phyloP scores from a whole-genome alignment of 2,888 invertebrate genomes.

The Augiades crinisus region DNA sequence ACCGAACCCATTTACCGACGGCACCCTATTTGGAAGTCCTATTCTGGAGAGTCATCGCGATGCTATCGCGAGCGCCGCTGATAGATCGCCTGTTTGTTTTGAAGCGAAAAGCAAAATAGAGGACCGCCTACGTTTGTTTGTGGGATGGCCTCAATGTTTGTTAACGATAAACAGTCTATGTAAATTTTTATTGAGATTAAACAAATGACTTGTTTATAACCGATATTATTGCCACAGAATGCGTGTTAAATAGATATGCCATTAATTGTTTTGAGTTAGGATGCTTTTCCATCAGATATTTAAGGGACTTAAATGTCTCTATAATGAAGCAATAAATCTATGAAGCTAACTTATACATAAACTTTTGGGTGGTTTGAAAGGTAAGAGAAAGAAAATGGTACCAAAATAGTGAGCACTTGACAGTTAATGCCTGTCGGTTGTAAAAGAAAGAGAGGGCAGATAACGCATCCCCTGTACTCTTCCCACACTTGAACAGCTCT shows the following conservation, averaged over 20 bases:
- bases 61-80: conserved; percentile 35
- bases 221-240: background rate
- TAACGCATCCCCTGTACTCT: conserved; percentile 14
- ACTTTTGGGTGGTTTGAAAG: too few relatives aligned
- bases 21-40: conserved; percentile 3
- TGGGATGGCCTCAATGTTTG: conserved; percentile 17
- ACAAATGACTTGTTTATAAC: conserved; percentile 11
- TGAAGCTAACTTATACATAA: too few relatives aligned
- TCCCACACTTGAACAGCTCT: conserved; percentile 15
- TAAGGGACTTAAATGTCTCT: too few relatives aligned
- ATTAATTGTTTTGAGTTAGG: too few relatives aligned
- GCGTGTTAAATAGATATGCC: background rate
- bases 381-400: too few relatives aligned
- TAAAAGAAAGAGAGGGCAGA: conserved; percentile 2
- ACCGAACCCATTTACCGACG: background rate
- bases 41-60: conserved; percentile 33
- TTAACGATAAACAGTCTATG: conserved; percentile 23
- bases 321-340: too few relatives aligned
- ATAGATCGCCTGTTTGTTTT: conserved; percentile 21
- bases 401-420: conserved; percentile 9
- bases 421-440: conserved; percentile 4
- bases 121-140: conserved; percentile 5
- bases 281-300: too few relatives aligned
- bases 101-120: conserved; percentile 16
- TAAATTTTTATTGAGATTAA: conserved; percentile 20